Evolutionary conservation across 2,797 vertebrate genomes (phyloP), one percentile per base, ranked within the genome.

Genomic region (Catostomus latipinnis): DNA sequence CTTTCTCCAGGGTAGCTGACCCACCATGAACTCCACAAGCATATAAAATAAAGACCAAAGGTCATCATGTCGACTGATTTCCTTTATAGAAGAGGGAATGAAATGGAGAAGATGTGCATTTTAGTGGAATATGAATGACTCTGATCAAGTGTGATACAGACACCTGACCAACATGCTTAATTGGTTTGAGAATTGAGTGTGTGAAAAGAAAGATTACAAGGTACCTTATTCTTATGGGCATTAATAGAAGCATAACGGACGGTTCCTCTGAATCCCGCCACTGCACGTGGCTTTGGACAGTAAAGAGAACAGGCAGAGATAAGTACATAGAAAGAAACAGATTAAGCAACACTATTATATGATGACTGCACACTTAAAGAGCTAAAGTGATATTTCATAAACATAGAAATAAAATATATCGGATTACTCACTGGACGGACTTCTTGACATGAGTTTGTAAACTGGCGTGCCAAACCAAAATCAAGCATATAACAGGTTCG

Each of bases 21-120:
- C 98, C 84, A 97, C 95, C 84, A 93, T 95, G 89, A 99, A 99
- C 82, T 99, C 98, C 67, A 98, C 98, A 88, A 99, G 92, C 98
- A 99, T 99, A 90, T 99, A 99, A 90, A 99, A 99, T 16, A 99
- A 94, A 71, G 97, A 99, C 97, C 97, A 99, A 82, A 99, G 93
- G 88, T 99, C 97, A 71, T 99, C 97, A 69, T 99, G 97, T 52
- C 97, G 95, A 86, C 97, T 96, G 96, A 99, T 99, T 93, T 99
- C 97, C 97, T 99, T 89, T 74, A 89, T 75, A 82, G 49, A 66
- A 34, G 49, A 53, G 85, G 0, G 3, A 43, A 67, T 16, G 63
- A 67, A 73, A 58, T 48, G 34, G 34, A 34, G 34, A 3, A 82
- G 4, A 34, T n/a, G 46, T 11, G n/a, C 50, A 52, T 67, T 58